Conservation (phyloP, 2,797 vertebrate species). For the Cetoscarus ocellatus region DNA sequence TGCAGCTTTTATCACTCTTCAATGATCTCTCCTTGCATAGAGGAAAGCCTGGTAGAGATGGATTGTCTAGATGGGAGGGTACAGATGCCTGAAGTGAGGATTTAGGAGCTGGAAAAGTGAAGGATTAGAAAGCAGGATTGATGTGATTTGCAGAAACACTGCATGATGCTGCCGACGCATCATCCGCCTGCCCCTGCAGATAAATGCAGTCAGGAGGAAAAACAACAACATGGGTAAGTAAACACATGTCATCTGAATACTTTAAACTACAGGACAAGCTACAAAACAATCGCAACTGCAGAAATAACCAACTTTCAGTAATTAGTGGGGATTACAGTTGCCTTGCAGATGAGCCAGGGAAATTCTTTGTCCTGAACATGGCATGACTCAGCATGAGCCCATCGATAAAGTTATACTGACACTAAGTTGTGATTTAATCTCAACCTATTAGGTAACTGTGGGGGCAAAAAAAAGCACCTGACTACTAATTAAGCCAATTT, state of each 20-base stretch:
- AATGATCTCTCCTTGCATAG: constrained; percentile 54
- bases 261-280: constrained; percentile 15
- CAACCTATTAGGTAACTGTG: no score
- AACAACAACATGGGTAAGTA: constrained; percentile 1
- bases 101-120: constrained; percentile 60
- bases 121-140: constrained; percentile 64
- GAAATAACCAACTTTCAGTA: constrained; percentile 54
- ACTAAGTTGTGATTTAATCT: constrained; percentile 17
- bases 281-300: constrained; percentile 46
- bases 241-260: constrained; percentile 13
- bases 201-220: constrained; percentile 37
- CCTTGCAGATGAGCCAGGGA: constrained; percentile 34
- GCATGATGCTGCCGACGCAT: constrained; percentile 42
- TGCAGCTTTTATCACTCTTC: constrained; percentile 68
- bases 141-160: constrained; percentile 57
- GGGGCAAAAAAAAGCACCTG: no score
- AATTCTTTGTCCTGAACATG: constrained; percentile 33
- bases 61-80: constrained; percentile 60
- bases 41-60: constrained; percentile 57
- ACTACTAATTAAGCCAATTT: no score
- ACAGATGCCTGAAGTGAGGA: constrained; percentile 61
- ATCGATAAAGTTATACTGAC: constrained; percentile 28
- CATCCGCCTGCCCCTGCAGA: constrained; percentile 54
- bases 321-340: constrained; percentile 60
- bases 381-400: constrained; percentile 1